Conservation (phyloP, 2,888 invertebrate species). For the Adela reaumurella region DNA sequence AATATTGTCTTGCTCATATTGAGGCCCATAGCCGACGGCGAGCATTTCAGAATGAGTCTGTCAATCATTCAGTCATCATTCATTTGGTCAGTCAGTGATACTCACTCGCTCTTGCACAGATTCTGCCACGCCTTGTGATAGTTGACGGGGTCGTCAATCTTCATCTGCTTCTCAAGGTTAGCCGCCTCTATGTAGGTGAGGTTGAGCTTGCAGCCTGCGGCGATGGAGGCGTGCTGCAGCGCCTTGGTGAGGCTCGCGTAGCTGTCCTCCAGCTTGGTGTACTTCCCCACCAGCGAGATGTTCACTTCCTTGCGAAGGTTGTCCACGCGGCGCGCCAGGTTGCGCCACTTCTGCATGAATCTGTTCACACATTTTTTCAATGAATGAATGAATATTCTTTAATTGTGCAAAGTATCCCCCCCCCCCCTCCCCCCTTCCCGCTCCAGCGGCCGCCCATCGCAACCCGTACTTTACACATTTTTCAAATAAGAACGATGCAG, state of each 20-base stretch:
- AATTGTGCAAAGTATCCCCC: too few relatives aligned
- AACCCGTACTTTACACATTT: too few relatives aligned
- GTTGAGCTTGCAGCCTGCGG: conserved; percentile 78
- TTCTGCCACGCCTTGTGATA: conserved; percentile 94
- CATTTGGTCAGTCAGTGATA: too few relatives aligned
- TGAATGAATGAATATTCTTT: too few relatives aligned
- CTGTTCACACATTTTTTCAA: too few relatives aligned
- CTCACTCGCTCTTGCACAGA: conserved; percentile 81
- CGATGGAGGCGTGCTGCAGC: conserved; percentile 87
- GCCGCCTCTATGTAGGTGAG: conserved; percentile 91
- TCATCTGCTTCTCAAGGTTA: conserved; percentile 73
- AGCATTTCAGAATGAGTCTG: too few relatives aligned
- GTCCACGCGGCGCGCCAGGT: conserved; percentile 82
- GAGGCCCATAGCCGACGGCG: too few relatives aligned
- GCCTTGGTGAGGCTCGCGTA: conserved; percentile 97
- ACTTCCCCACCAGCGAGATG: conserved; percentile 95
- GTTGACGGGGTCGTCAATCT: conserved; percentile 70
- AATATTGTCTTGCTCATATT: too few relatives aligned
- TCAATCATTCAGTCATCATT: too few relatives aligned
- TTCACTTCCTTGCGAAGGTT: conserved; percentile 78
- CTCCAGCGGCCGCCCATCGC: too few relatives aligned
- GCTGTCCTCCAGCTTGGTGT: conserved; percentile 91
- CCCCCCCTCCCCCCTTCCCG: too few relatives aligned
- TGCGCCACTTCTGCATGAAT: conserved; percentile 87
- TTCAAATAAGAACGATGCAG: too few relatives aligned